phyloP scores from a whole-genome alignment of 2,797 vertebrate genomes.

The Paedocypris micromegethes region DNA sequence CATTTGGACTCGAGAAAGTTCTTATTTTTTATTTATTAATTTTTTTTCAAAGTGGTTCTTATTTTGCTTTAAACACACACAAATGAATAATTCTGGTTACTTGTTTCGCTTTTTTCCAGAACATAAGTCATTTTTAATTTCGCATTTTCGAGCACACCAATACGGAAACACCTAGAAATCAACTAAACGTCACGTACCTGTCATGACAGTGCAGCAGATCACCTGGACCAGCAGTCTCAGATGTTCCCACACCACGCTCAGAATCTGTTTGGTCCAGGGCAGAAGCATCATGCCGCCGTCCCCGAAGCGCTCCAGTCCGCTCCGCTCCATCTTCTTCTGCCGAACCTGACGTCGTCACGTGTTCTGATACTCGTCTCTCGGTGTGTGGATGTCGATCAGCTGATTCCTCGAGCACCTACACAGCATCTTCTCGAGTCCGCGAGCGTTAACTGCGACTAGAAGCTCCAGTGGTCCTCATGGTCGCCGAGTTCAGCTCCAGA shows the following conservation, averaged over 20 bases:
- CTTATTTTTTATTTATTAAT: too few species aligned
- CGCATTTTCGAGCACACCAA: too few species aligned
- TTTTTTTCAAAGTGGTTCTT: too few species aligned
- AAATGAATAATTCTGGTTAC: too few species aligned
- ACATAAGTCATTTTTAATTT: too few species aligned
- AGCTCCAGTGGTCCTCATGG: conserved; percentile 26
- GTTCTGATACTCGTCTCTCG: conserved; percentile 67
- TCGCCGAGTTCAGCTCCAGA: neutral
- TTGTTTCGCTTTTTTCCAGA: too few species aligned
- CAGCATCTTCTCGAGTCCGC: conserved; percentile 36
- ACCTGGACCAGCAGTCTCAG: conserved; percentile 67
- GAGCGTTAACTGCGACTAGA: conserved; percentile 25
- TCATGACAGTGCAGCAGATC: conserved; percentile 70
- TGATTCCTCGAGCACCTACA: conserved; percentile 6
- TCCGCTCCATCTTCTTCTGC: conserved; percentile 57
- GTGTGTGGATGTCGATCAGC: neutral
- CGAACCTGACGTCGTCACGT: conserved; percentile 57
- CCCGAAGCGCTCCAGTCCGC: conserved; percentile 63
- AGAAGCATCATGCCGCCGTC: conserved; percentile 63
- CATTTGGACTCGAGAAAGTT: too few species aligned
- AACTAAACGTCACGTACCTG: conserved; percentile 53
- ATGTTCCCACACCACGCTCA: conserved; percentile 70
- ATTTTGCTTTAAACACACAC: too few species aligned
- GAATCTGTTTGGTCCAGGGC: conserved; percentile 70
- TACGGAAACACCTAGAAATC: too few species aligned